These are phyloP conservation scores for Sphaeramia orbicularis DNA, from an alignment of 2,797 vertebrate genomes.

Conservation along the genomic window DNA sequence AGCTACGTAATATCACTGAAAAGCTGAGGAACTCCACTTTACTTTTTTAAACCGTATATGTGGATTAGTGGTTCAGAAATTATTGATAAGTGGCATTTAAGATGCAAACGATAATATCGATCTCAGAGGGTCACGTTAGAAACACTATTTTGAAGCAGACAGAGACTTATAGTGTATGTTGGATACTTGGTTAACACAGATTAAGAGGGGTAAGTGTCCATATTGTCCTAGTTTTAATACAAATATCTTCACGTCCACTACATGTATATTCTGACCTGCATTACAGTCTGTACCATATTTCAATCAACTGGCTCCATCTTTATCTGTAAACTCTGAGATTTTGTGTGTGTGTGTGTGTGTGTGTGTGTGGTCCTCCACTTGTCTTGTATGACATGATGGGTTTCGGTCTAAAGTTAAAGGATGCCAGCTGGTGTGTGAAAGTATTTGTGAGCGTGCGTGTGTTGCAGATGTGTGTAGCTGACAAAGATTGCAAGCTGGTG, in stretches of 20 bases:
- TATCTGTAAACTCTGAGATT: neutral
- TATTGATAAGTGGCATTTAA: no score
- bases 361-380: slow-evolving; percentile 9
- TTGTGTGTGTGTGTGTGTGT: slow-evolving; percentile 7
- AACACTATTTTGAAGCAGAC: neutral
- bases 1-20: no score
- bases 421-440: neutral
- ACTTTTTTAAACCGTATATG: no score
- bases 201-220: neutral
- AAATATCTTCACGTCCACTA: neutral
- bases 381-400: slow-evolving; percentile 5
- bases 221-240: neutral
- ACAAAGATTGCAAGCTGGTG: neutral
- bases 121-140: no score
- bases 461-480: slow-evolving; percentile 11
- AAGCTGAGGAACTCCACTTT: no score
- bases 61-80: no score
- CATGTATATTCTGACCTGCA: neutral
- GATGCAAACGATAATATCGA: no score
- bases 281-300: neutral
- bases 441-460: neutral
- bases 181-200: neutral
- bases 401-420: neutral
- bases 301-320: slow-evolving; percentile 1
- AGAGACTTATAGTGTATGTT: neutral